Evolutionary conservation across 1,140 invertebrate species (phyloP).

Genomic region (Tyrophagus putrescentiae): DNA sequence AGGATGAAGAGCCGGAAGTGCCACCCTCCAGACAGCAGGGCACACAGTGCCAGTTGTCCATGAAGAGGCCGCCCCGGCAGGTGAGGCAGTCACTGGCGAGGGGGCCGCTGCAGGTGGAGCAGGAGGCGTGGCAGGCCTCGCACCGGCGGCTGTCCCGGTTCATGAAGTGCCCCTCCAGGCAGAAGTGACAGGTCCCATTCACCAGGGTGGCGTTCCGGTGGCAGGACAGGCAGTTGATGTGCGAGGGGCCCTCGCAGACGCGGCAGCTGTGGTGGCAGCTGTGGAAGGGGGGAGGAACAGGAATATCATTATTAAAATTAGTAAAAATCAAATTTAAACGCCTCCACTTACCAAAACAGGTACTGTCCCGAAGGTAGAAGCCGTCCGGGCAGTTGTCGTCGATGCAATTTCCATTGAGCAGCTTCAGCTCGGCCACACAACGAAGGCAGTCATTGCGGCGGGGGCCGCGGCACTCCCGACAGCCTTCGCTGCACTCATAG

Average conservation of each 20-base stretch:
- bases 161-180: conserved; percentile 24
- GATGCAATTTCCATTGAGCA: conserved; percentile 36
- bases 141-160: conserved; percentile 18
- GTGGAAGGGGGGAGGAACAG: not conserved
- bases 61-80: conserved; percentile 20
- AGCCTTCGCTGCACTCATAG: conserved; percentile 58
- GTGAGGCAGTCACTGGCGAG: conserved; percentile 23
- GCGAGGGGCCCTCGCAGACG: conserved; percentile 36
- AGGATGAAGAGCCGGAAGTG: not conserved
- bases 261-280: conserved; percentile 44
- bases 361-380: conserved; percentile 21
- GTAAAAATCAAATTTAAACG: not conserved
- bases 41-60: conserved; percentile 24
- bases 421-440: conserved; percentile 56
- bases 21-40: conserved; percentile 22
- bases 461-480: conserved; percentile 62
- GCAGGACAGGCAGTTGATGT: conserved; percentile 22
- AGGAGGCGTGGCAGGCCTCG: conserved; percentile 24
- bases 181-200: conserved; percentile 21
- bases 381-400: conserved; percentile 49
- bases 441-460: conserved; percentile 62
- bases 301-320: not conserved
- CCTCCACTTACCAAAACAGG: conserved; percentile 14
- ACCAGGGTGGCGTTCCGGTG: conserved; percentile 17
- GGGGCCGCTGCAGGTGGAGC: conserved; percentile 25